Base-by-base conservation (phyloP, 2,888 invertebrate species). In the Pollenia griseotomentosa region DNA sequence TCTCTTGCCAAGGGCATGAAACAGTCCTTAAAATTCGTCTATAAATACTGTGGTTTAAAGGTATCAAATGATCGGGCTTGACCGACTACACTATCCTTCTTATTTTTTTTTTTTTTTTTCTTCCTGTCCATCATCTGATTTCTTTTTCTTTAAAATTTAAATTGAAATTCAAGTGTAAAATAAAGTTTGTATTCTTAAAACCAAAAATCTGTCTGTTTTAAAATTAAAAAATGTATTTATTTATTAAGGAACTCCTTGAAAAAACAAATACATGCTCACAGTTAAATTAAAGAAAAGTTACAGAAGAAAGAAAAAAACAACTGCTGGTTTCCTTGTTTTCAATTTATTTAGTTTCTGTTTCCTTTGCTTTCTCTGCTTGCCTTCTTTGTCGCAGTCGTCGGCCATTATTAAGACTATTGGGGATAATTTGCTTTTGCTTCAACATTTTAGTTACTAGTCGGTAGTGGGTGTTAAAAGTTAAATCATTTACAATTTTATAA, bases 391-490 rank as follows among this genome's bases (percentile, higher is more conserved):
- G 42, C 33, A 33, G 33, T 19, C 23, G 14, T 55, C 10, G 23
- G 23, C 40, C 40, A n/a, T 61, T 8, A 8, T 23, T n/a, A 11
- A 61, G 23, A 4, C 16, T n/a, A 63, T 14, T 14, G 33, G 10
- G 23, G 5, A 46, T 48, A 78, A 66, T 46, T 66, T 46, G 51
- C n/a, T 70, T 80, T 46, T 53, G 23, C 51, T 48, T 23, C 53
- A 75, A 44, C 33, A 44, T 63, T n/a, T 19, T n/a, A 42, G 42
- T 23, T 2, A 2, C 33, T 11, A 33, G 33, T 33, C 33, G 6
- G 33, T 46, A 19, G 83, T 83, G 83, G 83, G 83, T 77, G 83
- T 83, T 77, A 77, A 70, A 83, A 19, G 68, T 85, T 85, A 80
- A 79, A 80, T 80, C 70, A 80, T 80, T 79, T 85, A 74, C 68